Conservation (phyloP, 2,113 vertebrate species). For the Chrysochloris asiatica region DNA sequence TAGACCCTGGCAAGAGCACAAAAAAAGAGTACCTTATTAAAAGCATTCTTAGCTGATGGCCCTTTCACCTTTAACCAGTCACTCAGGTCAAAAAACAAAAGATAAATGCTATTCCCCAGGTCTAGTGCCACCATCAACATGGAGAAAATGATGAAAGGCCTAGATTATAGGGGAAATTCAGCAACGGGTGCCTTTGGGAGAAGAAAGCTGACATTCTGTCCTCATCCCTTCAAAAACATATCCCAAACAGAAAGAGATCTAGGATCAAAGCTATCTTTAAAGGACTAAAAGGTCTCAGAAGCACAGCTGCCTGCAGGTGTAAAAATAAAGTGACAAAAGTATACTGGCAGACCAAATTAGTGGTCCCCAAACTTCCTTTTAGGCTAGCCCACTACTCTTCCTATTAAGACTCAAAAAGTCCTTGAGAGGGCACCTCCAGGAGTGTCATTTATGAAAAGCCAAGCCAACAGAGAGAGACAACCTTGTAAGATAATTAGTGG, state of each 20-base stretch:
- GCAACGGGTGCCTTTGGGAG: slow-evolving; percentile 78
- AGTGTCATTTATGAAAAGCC: slow-evolving; percentile 75
- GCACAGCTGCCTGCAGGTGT: slow-evolving; percentile 79
- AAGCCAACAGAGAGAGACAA: slow-evolving; percentile 66
- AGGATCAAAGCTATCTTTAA: slow-evolving; percentile 80
- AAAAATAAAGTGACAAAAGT: slow-evolving; percentile 80
- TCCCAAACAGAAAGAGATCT: slow-evolving; percentile 80
- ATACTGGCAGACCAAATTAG: slow-evolving; percentile 75
- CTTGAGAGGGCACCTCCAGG: slow-evolving; percentile 75
- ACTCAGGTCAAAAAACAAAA: slow-evolving; percentile 82
- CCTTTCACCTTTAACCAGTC: slow-evolving; percentile 76
- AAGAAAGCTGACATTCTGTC: slow-evolving; percentile 82
- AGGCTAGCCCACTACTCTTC: slow-evolving; percentile 71
- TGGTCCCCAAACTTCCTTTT: slow-evolving; percentile 75
- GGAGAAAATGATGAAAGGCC: slow-evolving; percentile 79
- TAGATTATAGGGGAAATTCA: slow-evolving; percentile 79
- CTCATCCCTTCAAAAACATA: slow-evolving; percentile 80
- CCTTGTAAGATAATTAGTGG: slow-evolving; percentile 79
- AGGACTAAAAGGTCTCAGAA: slow-evolving; percentile 80
- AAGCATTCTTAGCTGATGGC: slow-evolving; percentile 76
- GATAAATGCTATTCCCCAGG: slow-evolving; percentile 77
- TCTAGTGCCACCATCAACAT: slow-evolving; percentile 74
- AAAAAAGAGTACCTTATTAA: slow-evolving; percentile 70
- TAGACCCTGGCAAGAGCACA: slow-evolving; percentile 54
- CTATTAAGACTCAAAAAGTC: slow-evolving; percentile 77